A percentile compares a stretch with the other conserved stretches of the same genome.
These are phyloP conservation scores for Mesopsocus fuscifrons DNA, from an alignment of 2,888 invertebrate genomes.

Conservation along the genomic window DNA sequence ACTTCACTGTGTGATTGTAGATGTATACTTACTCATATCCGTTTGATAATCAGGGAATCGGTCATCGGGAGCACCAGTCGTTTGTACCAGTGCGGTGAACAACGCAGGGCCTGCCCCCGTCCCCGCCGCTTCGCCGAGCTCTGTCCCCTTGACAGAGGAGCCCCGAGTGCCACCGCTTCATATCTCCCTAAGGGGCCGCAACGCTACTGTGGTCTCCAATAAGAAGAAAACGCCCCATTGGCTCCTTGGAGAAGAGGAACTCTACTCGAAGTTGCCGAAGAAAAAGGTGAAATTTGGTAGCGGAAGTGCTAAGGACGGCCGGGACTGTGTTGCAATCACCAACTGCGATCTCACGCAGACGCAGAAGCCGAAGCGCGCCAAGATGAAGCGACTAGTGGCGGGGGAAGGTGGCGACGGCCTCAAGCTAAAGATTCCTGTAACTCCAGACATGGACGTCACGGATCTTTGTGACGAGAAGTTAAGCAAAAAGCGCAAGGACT, in stretches of 20 bases:
- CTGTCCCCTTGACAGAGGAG: slow-evolving; percentile 32
- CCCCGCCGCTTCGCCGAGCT: neutral
- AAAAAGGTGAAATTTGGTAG: slow-evolving; percentile 24
- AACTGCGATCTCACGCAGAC: neutral
- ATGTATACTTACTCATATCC: too few species aligned
- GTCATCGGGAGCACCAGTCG: too few species aligned
- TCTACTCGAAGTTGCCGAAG: slow-evolving; percentile 29
- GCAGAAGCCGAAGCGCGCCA: slow-evolving; percentile 2
- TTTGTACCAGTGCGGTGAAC: too few species aligned
- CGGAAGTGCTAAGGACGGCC: neutral
- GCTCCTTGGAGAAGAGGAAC: slow-evolving; percentile 15
- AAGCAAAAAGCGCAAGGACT: slow-evolving; percentile 4
- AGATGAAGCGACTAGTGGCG: neutral
- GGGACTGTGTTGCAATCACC: slow-evolving; percentile 8
- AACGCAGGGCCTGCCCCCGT: too few species aligned
- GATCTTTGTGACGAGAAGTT: slow-evolving; percentile 1
- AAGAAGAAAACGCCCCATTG: slow-evolving; percentile 35
- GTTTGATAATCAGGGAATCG: too few species aligned
- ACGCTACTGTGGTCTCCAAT: slow-evolving; percentile 60
- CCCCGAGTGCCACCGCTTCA: slow-evolving; percentile 74
- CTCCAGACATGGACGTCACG: neutral
- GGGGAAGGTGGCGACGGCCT: neutral
- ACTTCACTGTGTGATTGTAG: too few species aligned
- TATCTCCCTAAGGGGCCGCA: slow-evolving; percentile 66
- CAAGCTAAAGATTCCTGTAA: slow-evolving; percentile 4